Evolutionary conservation across 1,140 invertebrate genomes (phyloP), one percentile per base, ranked within the genome.

Genomic region (Heliconius eleuchia): DNA sequence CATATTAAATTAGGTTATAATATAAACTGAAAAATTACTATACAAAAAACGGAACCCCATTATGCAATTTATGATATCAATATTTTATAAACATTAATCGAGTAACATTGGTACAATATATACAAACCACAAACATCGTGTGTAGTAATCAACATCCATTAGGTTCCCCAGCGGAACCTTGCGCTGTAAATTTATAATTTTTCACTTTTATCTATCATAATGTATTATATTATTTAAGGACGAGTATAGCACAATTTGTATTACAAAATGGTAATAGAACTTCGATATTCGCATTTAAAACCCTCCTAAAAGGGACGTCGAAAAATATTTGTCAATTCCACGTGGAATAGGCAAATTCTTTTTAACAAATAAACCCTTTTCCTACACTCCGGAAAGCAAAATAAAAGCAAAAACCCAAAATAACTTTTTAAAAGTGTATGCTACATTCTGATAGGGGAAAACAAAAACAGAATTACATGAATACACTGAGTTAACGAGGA

Each of bases 281-380:
- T 66, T 66, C 27, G 3, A 66, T 66, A 66, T 66, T 30, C 23
- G 3, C 13, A 66, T 66, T 27, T 66, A 66, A 18, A 66, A 27
- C 23, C 30, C 27, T 30, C 11, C 27, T 66, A 66, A 66, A 66
- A 66, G 30, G 60, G 60, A 66, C 5, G 60, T 16, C 60, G 60
- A 75, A 39, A 46, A 75, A 23, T 23, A 66, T 66, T 66, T 66
- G 52, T 75, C 30, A 55, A 66, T 39, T 75, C 74, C 55, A 55
- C 9, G 19, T 75, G 50, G 74, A 75, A 50, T 75, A 6, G 11
- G 37, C 23, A 27, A 23, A 3, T 75, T 66, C 55, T 60, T 75
- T 75, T 75, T 75, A 75, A 75, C 74, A n/a, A 34, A 42, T 34
- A 60, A 66, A 39, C 34, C 74, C 74, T 75, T 75, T 60, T 39